Evolutionary conservation across 2,113 vertebrate genomes (phyloP).

Genomic region (Illadopsis cleaveri): DNA sequence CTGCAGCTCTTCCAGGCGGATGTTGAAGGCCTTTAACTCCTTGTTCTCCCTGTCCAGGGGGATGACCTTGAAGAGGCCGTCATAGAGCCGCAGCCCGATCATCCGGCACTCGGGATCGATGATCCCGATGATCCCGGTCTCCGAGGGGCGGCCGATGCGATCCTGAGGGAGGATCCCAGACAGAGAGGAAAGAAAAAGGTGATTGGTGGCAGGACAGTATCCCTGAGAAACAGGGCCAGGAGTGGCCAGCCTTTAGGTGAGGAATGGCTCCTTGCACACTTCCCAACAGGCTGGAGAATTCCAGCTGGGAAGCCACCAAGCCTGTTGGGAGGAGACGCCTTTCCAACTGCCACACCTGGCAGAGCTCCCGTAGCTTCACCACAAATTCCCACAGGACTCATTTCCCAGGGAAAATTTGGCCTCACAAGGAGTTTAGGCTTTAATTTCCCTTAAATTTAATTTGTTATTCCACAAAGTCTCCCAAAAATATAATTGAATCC

Average conservation of each 20-base stretch:
- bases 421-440: neutral
- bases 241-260: too few species aligned
- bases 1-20: conserved; percentile 94
- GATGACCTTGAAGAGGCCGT: conserved; percentile 97
- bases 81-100: conserved; percentile 95
- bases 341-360: neutral
- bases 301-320: neutral
- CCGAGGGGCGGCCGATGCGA: conserved; percentile 95
- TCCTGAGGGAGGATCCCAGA: conserved; percentile 70
- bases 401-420: neutral
- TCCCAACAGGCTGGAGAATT: neutral
- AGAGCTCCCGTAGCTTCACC: neutral
- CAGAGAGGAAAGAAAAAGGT: neutral
- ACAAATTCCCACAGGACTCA: neutral
- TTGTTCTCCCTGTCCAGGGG: conserved; percentile 95
- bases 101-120: conserved; percentile 97
- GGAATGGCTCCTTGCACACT: neutral
- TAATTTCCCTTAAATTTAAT: neutral
- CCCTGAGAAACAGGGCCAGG: neutral
- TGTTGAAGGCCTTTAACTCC: conserved; percentile 97
- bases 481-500: neutral
- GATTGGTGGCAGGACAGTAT: fast-evolving
- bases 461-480: neutral
- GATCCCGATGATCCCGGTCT: conserved; percentile 97
- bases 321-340: neutral